Evolutionary conservation across 2,888 invertebrate species (phyloP).

Genomic region (Nemurella pictetii): DNA sequence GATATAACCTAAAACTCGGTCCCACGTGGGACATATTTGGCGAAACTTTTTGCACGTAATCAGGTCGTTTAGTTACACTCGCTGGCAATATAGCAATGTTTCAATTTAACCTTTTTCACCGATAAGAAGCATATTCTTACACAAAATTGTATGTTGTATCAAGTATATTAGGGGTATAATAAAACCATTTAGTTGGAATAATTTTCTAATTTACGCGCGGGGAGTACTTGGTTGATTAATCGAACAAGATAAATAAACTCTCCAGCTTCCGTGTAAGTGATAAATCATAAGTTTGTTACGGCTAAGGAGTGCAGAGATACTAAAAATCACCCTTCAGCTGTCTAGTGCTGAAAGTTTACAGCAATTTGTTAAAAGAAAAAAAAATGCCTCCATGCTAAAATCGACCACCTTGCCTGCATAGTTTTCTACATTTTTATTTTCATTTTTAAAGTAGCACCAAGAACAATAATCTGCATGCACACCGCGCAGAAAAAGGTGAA

Average conservation of each 20-base stretch:
- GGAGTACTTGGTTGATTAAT: neutral
- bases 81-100: conserved; percentile 15
- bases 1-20: conserved; percentile 18
- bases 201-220: conserved; percentile 9
- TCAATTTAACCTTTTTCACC: conserved; percentile 9
- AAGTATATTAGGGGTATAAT: conserved; percentile 9
- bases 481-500: neutral
- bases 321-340: neutral
- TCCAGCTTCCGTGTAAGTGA: neutral
- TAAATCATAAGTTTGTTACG: neutral
- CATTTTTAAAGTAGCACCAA: too few species aligned
- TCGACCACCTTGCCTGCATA: too few species aligned
- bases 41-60: neutral
- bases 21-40: conserved; percentile 19
- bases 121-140: conserved; percentile 22
- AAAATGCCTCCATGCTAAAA: too few species aligned
- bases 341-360: neutral
- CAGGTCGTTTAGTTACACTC: neutral
- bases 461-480: too few species aligned
- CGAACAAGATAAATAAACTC: neutral
- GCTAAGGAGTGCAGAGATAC: neutral
- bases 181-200: conserved; percentile 10
- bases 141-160: conserved; percentile 2
- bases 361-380: neutral
- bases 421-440: too few species aligned